A percentile compares a stretch with the other conserved stretches of the same genome.
These are phyloP conservation scores for Perca schrenkii DNA, from an alignment of 2,113 vertebrate genomes.

Conservation along the genomic window DNA sequence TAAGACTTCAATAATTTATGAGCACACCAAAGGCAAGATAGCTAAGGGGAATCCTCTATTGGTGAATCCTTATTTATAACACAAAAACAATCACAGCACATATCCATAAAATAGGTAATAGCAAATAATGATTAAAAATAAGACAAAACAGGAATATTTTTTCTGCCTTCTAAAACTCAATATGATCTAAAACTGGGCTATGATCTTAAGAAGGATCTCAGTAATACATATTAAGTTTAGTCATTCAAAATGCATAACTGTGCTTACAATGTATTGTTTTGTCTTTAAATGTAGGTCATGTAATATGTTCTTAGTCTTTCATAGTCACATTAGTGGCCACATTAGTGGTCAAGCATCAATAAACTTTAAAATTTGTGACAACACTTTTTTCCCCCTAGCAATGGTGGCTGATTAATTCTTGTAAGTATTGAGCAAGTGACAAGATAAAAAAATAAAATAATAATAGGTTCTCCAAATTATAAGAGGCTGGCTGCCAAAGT, in stretches of 20 bases:
- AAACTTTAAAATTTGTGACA: background rate
- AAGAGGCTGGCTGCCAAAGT: background rate
- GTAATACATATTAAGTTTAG: too few relatives aligned
- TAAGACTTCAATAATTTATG: slow-evolving; percentile 66
- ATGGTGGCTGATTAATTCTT: background rate
- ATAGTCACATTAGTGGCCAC: background rate
- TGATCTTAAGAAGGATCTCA: too few relatives aligned
- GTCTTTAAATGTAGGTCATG: background rate
- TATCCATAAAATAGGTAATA: slow-evolving; percentile 8
- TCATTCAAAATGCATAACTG: too few relatives aligned
- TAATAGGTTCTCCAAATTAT: slow-evolving; percentile 3
- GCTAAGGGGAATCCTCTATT: slow-evolving; percentile 33
- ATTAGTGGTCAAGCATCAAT: background rate
- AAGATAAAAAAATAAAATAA: slow-evolving; percentile 11
- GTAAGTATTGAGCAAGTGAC: background rate
- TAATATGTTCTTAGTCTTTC: background rate
- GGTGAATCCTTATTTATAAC: slow-evolving; percentile 43
- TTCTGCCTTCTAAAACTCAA: background rate
- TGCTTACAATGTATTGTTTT: too few relatives aligned
- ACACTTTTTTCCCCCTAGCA: background rate
- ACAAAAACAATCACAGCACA: slow-evolving; percentile 33
- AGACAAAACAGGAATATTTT: background rate
- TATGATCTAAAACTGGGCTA: background rate
- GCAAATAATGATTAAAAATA: slow-evolving; percentile 29
- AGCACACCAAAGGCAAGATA: slow-evolving; percentile 58